Evolutionary conservation across 2,888 invertebrate genomes (phyloP).

Genomic region (Pristionchus exspectatus): DNA sequence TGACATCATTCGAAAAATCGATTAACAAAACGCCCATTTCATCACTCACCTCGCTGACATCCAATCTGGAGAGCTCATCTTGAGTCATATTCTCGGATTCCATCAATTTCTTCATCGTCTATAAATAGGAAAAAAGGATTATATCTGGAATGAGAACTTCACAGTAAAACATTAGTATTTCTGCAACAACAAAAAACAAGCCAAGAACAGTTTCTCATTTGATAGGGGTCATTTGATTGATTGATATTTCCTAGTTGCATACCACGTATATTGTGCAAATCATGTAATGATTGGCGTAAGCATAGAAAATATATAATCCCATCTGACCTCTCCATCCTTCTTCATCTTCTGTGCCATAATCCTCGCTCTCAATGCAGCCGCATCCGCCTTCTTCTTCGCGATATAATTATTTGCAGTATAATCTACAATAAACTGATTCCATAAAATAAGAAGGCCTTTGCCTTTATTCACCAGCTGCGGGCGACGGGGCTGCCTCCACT

Average conservation of each 20-base stretch:
- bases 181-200: too few species aligned
- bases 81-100: slow-evolving; percentile 67
- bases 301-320: too few species aligned
- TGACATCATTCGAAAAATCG: not conserved
- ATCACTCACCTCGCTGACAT: slow-evolving; percentile 60
- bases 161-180: too few species aligned
- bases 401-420: not conserved
- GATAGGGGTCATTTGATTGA: too few species aligned
- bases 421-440: not conserved
- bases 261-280: too few species aligned
- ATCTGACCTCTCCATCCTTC: slow-evolving; percentile 13
- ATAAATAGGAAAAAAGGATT: not conserved
- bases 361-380: not conserved
- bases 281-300: too few species aligned
- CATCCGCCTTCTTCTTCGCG: slow-evolving; percentile 47
- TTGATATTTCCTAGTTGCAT: too few species aligned
- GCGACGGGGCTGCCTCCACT: not conserved
- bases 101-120: slow-evolving; percentile 70
- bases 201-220: too few species aligned
- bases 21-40: not conserved
- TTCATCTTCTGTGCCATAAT: slow-evolving; percentile 51
- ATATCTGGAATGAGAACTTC: too few species aligned
- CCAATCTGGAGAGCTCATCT: slow-evolving; percentile 66
- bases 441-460: not conserved
- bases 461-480: not conserved